Evolutionary conservation across 2,113 vertebrate species (phyloP).

Genomic region (Uropsilus gracilis): DNA sequence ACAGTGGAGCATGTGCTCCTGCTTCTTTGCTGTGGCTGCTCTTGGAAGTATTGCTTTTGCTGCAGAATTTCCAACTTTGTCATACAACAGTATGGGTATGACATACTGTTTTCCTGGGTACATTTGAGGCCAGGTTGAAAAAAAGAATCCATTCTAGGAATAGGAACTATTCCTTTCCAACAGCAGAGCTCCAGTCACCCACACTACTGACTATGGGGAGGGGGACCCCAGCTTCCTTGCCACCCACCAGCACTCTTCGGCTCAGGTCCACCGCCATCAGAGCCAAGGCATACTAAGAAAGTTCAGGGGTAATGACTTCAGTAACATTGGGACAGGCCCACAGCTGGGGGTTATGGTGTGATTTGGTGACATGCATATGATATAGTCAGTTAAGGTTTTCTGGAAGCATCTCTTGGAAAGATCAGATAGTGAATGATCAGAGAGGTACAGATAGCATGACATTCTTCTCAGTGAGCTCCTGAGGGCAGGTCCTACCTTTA

Average conservation of each 20-base stretch:
- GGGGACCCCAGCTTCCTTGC: background rate
- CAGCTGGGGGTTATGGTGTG: too few species aligned
- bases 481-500: background rate
- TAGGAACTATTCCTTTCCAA: background rate
- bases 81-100: background rate
- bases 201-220: accelerated
- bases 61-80: background rate
- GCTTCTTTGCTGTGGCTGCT: background rate
- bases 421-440: too few species aligned
- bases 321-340: too few species aligned
- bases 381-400: too few species aligned
- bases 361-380: too few species aligned
- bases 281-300: too few species aligned
- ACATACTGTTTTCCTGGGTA: too few species aligned
- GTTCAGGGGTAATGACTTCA: too few species aligned
- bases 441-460: too few species aligned
- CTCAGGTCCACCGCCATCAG: background rate
- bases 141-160: background rate
- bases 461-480: background rate
- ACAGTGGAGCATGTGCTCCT: too few species aligned
- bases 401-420: too few species aligned
- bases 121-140: background rate
- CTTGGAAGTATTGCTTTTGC: background rate
- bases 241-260: background rate
- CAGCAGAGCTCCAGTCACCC: background rate